Base-by-base conservation (phyloP, 2,797 vertebrate species). In the Lutjanus argentimaculatus region DNA sequence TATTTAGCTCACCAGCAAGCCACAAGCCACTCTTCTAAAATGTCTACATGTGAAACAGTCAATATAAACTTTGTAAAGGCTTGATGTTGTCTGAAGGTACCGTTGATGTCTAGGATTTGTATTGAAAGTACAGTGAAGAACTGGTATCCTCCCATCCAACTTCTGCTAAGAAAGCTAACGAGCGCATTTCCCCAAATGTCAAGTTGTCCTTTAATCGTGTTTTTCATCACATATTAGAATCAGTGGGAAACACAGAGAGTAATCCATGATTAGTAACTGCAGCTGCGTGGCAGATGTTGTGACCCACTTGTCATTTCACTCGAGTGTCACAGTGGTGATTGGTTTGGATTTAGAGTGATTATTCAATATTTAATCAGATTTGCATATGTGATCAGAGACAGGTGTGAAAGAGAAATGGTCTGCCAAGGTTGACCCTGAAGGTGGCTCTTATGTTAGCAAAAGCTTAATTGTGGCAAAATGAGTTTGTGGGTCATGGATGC, bases 281-380 rank as follows among this genome's bases (percentile, higher is more conserved):
- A 86, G 88, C 85, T 86, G 87, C 74, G 62, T 2, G 57, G 42
- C 89, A 91, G 91, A 92, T 93, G 92, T 82, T 89, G 79, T 82
- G 89, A 91, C 86, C 88, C 81, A 87, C 80, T 92, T 89, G 72
- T 88, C 76, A 86, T 76, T 82, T 75, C 74, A 48, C 75, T 85
- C 81, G 70, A 89, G 87, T 83, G 78, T 85, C 77, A 73, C 69
- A 6, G 36, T 56, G 57, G 58, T 88, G 85, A 92, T 66, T 81
- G 87, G 80, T 88, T 52, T 75, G 67, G 88, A 86, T 91, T 92
- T 82, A 76, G 66, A 82, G 63, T 64, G 72, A 90, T 90, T 92
- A 87, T 83, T 93, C 67, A 89, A 82, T 87, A 85, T 88, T 89
- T 88, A 93, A 91, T 91, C 83, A 74, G 83, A 92, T 91, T 84